phyloP scores from a whole-genome alignment of 1,140 invertebrate genomes.

The Mercenaria mercenaria region DNA sequence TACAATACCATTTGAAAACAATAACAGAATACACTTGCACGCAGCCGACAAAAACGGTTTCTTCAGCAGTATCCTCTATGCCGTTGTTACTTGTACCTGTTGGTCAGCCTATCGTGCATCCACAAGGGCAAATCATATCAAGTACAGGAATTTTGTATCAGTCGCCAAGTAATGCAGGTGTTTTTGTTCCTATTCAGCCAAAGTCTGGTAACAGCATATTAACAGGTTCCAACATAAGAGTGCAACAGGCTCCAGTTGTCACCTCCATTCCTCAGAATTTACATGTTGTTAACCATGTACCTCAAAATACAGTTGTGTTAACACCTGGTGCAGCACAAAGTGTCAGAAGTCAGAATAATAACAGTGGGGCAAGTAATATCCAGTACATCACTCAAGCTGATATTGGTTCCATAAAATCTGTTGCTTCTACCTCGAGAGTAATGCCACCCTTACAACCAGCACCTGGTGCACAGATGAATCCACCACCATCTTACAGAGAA shows the following conservation, averaged over 20 bases:
- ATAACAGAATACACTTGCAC: slow-evolving; percentile 47
- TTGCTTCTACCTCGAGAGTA: not conserved
- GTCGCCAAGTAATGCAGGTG: not conserved
- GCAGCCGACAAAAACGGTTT: not conserved
- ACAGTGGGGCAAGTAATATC: not conserved
- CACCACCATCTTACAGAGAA: not conserved
- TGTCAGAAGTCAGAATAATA: not conserved
- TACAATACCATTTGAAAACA: not conserved
- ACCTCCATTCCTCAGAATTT: not conserved
- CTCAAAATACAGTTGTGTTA: not conserved
- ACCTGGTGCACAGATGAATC: not conserved
- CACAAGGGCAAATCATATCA: not conserved
- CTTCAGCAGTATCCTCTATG: not conserved
- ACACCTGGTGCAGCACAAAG: not conserved
- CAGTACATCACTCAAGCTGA: not conserved
- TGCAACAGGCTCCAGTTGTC: not conserved
- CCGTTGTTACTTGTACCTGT: slow-evolving; percentile 17
- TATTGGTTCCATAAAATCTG: not conserved
- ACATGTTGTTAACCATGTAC: not conserved
- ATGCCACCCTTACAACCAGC: not conserved
- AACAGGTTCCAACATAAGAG: not conserved
- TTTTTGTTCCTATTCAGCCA: not conserved
- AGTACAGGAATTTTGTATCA: not conserved
- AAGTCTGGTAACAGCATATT: too few species aligned
- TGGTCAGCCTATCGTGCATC: not conserved